Conservation (phyloP, 1,140 invertebrate genomes). For the Drosophila nannoptera region DNA sequence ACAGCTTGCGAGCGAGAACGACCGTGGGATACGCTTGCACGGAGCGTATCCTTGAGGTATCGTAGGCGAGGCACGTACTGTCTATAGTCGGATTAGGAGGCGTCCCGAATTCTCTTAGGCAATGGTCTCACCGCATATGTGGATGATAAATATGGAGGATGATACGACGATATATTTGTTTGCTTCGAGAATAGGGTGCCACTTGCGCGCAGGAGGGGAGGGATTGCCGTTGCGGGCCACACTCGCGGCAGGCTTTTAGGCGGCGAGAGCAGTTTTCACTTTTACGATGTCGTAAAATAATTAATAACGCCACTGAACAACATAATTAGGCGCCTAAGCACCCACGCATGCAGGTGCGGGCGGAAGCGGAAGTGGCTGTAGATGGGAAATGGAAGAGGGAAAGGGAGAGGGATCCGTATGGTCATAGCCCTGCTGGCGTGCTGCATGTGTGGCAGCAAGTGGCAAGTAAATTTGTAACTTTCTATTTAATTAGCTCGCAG, state of each 20-base stretch:
- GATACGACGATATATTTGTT: too few species aligned
- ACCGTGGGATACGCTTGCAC: not conserved
- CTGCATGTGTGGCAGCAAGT: slow-evolving; percentile 18
- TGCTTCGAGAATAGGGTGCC: too few species aligned
- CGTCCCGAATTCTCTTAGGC: too few species aligned
- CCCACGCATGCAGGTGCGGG: slow-evolving; percentile 45
- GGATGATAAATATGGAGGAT: too few species aligned
- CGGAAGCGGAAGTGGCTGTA: not conserved
- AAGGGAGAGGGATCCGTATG: not conserved
- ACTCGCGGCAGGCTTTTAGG: slow-evolving; percentile 70
- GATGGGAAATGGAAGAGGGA: not conserved
- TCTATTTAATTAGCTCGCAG: slow-evolving; percentile 66
- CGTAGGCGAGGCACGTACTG: too few species aligned
- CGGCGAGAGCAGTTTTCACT: slow-evolving; percentile 68
- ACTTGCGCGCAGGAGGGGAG: slow-evolving; percentile 15
- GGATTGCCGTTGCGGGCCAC: slow-evolving; percentile 32
- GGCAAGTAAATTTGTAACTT: slow-evolving; percentile 65
- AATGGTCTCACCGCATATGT: too few species aligned
- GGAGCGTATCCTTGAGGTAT: too few species aligned
- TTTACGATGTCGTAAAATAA: slow-evolving; percentile 78
- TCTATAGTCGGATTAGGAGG: too few species aligned
- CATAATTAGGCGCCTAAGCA: slow-evolving; percentile 71
- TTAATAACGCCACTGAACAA: slow-evolving; percentile 78
- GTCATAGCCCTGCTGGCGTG: slow-evolving; percentile 14
- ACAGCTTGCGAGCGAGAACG: not conserved